Conservation (phyloP, 2,797 vertebrate genomes). For the Cottoperca gobio region DNA sequence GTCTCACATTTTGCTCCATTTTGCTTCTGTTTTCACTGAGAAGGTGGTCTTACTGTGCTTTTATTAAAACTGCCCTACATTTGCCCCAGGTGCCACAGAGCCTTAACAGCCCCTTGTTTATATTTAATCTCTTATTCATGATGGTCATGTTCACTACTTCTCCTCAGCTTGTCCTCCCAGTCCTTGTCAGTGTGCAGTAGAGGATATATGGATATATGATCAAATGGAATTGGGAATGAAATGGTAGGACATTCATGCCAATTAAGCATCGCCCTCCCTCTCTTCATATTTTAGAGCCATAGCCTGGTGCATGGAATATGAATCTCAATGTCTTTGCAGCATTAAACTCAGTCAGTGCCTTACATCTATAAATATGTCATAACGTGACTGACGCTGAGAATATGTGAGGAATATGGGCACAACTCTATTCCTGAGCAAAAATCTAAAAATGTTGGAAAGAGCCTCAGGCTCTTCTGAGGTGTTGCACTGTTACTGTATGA, state of each 20-base stretch:
- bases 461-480: neutral
- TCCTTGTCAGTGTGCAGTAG: slow-evolving; percentile 51
- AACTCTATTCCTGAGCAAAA: neutral
- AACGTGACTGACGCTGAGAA: slow-evolving; percentile 40
- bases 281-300: slow-evolving; percentile 53
- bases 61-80: slow-evolving; percentile 48
- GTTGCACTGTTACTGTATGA: neutral
- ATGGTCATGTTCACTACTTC: slow-evolving; percentile 29
- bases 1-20: neutral
- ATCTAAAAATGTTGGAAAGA: slow-evolving; percentile 6
- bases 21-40: neutral
- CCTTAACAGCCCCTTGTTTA: slow-evolving; percentile 38
- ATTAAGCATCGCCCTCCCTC: slow-evolving; percentile 27
- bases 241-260: slow-evolving; percentile 58
- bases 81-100: slow-evolving; percentile 18
- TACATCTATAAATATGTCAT: slow-evolving; percentile 59
- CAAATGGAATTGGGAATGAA: slow-evolving; percentile 63
- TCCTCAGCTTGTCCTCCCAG: slow-evolving; percentile 43
- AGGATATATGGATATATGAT: slow-evolving; percentile 60
- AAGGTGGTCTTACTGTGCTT: slow-evolving; percentile 20
- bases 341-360: slow-evolving; percentile 13
- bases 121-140: slow-evolving; percentile 59
- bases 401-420: slow-evolving; percentile 4
- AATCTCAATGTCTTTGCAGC: slow-evolving; percentile 51
- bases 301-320: slow-evolving; percentile 46